Base-by-base conservation (phyloP, 2,888 invertebrate genomes). In the Polyploca ridens region DNA sequence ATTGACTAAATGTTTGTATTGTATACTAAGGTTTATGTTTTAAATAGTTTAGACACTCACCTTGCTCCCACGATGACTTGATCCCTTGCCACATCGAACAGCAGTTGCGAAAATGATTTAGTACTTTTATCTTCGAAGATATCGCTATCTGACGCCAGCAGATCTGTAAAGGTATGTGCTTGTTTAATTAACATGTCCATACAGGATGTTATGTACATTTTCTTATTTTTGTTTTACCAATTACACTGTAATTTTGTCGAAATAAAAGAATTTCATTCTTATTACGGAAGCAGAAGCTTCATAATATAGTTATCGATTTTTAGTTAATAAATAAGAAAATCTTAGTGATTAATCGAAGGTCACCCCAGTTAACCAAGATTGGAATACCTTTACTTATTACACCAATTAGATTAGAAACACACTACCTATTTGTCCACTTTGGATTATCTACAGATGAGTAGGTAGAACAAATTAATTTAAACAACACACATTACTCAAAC, bases 11-110 rank as follows among this genome's bases (percentile, higher is more conserved):
- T 49, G 16, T 1, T 27, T 27, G 27, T 27, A n/a, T 19, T 54
- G 54, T 54, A 54, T 3, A 19, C n/a, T 54, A 54, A 49, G 63
- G 59, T 16, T 59, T 19, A 27, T 64, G 35, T 14, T 60, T 58
- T 57, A 41, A 62, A 41, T 46, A 58, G 62, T 63, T 63, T 79
- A 81, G 79, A 75, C 71, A 92, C 96, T 95, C 94, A 98, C 98
- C 97, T 96, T 77, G 98, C 98, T 74, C 98, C 98, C 77, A 98
- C 97, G 81, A 98, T 95, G 79, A 98, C 95, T 91, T 98, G 98
- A 89, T 97, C 97, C 84, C 98, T 95, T 74, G 97, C 96, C 67
- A 97, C 96, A 93, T 98, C 98, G 88, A 98, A 97, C 66, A 98
- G 94, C 84, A 98, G 94, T 94, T 97, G 97, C 63, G 97, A 97